Evolutionary conservation across 1,140 invertebrate genomes (phyloP), one percentile per base, ranked within the genome.

Genomic region (Schlechtendalia chinensis): DNA sequence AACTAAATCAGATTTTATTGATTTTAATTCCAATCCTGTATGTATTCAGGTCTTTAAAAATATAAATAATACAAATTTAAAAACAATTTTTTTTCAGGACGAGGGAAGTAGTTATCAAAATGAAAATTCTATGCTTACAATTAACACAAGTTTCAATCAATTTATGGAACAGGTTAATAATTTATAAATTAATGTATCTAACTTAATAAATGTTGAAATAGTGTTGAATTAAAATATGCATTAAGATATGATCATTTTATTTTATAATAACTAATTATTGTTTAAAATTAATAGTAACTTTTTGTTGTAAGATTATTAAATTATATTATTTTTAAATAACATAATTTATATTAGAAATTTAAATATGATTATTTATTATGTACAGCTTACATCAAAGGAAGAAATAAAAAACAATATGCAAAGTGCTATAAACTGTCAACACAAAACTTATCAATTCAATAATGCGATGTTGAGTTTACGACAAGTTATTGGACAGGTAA

Each of bases 1-100:
- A 63, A 61, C 75, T 12, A 79, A 79, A 50, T 79, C 75, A 79
- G 75, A 79, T 79, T 79, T 79, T 79, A 79, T 79, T 14, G 75
- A 79, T 79, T 79, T 79, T 29, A 79, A 63, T 79, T 79, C 75
- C 27, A 79, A 79, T 29, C 75, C 75, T 79, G 75, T 79, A 32
- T 12, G 53, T 77, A 27, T 22, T 39, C 14, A 56, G 1, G 22
- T 59, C 11, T 79, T 12, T 45, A 50, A 50, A 47, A 79, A 50
- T 14, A 19, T 47, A 50, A 54, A 27, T 47, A 39, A 65, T 32
- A 16, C 16, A 22, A 2, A 24, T 29, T 69, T 29, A 19, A 27
- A 71, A 27, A 71, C 8, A 5, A 71, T 27, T 71, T 8, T 47
- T 47, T 69, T 0, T 45, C 5, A 79, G 75, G 75, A 79, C n/a